phyloP scores from a whole-genome alignment of 2,113 vertebrate genomes.

The Monopterus albus region DNA sequence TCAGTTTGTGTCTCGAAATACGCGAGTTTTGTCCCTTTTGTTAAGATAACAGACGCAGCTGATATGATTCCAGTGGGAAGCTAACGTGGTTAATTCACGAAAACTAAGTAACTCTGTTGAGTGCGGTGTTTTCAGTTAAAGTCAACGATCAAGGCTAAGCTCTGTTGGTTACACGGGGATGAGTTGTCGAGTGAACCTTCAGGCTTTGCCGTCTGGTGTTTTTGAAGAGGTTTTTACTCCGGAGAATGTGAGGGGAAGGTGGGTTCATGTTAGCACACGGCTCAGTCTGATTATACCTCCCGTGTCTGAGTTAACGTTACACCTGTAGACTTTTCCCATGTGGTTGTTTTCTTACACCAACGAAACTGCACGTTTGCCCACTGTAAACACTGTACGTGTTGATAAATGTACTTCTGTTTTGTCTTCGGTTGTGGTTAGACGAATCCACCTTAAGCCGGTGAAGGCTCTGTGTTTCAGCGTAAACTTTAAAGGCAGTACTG shows the following conservation, averaged over 20 bases:
- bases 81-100: constrained; percentile 18
- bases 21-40: not conserved
- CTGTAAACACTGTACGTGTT: no score
- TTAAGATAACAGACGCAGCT: not conserved
- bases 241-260: constrained; percentile 71
- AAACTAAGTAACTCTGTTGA: constrained; percentile 6
- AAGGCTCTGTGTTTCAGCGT: no score
- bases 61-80: not conserved
- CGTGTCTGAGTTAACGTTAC: no score
- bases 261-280: constrained; percentile 1
- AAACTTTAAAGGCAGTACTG: no score
- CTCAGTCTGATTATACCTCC: no score
- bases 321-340: no score
- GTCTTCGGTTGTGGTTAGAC: no score
- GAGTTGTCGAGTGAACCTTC: constrained; percentile 71
- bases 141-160: not conserved
- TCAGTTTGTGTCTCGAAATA: rapidly evolving
- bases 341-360: no score
- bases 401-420: no score
- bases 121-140: not conserved
- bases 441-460: no score
- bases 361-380: no score
- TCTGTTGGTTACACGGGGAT: constrained; percentile 15
- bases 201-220: constrained; percentile 57
- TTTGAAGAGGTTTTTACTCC: constrained; percentile 57